These are phyloP conservation scores for Thaleichthys pacificus DNA, from an alignment of 2,797 vertebrate species.

Conservation along the genomic window DNA sequence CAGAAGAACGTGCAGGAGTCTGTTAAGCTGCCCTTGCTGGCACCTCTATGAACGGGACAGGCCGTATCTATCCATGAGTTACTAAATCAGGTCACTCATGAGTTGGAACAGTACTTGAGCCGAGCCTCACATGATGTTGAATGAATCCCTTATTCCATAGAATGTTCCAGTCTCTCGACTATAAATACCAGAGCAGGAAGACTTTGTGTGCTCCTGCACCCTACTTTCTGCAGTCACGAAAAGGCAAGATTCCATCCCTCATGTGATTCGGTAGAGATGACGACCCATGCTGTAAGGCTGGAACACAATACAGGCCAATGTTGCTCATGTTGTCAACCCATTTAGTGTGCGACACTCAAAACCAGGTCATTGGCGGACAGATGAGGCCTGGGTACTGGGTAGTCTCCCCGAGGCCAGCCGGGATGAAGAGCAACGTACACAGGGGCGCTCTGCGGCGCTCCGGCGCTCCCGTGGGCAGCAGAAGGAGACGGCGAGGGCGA, in stretches of 20 bases:
- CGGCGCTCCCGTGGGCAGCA: neutral
- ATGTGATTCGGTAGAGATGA: neutral
- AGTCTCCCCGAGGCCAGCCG: too few relatives aligned
- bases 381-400: neutral
- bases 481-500: conserved; percentile 21
- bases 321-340: conserved; percentile 29
- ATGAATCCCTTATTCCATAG: conserved; percentile 70
- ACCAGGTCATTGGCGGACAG: conserved; percentile 13
- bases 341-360: neutral
- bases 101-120: neutral
- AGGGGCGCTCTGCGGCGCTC: too few relatives aligned
- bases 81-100: neutral
- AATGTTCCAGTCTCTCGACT: conserved; percentile 64
- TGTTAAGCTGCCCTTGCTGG: neutral
- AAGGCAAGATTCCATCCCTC: neutral
- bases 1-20: too few relatives aligned
- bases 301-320: conserved; percentile 10
- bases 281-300: too few relatives aligned
- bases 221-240: neutral
- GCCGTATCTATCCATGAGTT: neutral
- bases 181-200: conserved; percentile 68
- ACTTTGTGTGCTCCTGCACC: conserved; percentile 55
- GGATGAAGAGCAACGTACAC: too few relatives aligned
- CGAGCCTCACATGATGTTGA: conserved; percentile 64
- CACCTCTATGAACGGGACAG: neutral